Percentiles rank a stretch among this genome's conserved stretches.
These are phyloP conservation scores for Lontra canadensis DNA, from an alignment of 2,113 vertebrate genomes.

Conservation along the genomic window DNA sequence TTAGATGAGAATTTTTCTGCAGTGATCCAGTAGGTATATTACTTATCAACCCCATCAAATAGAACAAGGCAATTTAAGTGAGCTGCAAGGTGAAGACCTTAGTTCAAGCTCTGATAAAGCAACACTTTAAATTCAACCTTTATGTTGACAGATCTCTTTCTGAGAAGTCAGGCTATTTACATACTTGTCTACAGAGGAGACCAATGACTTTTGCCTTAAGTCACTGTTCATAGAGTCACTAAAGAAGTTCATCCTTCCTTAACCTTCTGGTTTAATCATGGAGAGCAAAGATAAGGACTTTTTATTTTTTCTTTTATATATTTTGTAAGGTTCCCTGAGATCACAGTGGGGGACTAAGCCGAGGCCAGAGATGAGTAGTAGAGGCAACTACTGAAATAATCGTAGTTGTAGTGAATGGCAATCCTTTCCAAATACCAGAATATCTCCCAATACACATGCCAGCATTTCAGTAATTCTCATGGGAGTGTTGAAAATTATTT, in stretches of 20 bases:
- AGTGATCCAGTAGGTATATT: neutral
- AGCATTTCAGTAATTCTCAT: neutral
- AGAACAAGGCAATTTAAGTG: neutral
- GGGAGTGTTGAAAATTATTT: neutral
- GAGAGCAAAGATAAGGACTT: neutral
- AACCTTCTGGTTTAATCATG: neutral
- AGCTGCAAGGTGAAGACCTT: neutral
- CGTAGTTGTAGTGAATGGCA: neutral
- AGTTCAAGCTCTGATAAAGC: neutral
- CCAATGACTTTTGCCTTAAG: neutral
- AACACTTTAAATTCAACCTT: neutral
- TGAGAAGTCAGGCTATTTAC: neutral
- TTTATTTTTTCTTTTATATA: neutral
- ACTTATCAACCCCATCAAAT: neutral
- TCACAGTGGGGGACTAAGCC: neutral
- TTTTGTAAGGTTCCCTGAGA: neutral
- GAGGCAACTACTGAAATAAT: neutral
- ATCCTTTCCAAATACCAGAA: neutral
- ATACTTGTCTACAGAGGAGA: neutral
- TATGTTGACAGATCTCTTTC: neutral
- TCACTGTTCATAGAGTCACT: neutral
- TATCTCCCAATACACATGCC: neutral
- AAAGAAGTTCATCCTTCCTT: neutral
- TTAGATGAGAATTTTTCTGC: neutral
- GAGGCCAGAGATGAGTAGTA: neutral